A percentile compares a stretch with the other conserved stretches of the same genome.
Conservation (phyloP, 2,113 vertebrate species). For the Gasterosteus aculeatus region DNA sequence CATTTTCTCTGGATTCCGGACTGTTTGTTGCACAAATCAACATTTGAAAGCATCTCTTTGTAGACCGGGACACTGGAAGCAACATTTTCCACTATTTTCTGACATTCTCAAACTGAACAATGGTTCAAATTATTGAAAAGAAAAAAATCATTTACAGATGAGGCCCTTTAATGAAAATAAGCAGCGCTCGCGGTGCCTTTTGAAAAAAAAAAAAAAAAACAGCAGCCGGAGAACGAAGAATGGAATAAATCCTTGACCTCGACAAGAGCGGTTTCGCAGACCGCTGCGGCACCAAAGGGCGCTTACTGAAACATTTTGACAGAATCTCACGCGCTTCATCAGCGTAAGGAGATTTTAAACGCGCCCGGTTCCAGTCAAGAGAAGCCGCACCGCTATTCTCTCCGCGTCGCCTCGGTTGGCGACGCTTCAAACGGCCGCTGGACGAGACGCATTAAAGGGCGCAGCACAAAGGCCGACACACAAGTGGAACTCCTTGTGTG, state of each 20-base stretch:
- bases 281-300: too few species aligned
- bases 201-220: too few species aligned
- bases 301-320: not conserved
- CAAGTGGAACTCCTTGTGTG: conserved; percentile 30
- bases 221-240: not conserved
- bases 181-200: not conserved
- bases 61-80: not conserved
- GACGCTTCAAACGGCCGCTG: too few species aligned
- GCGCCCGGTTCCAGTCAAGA: too few species aligned
- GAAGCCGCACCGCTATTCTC: too few species aligned
- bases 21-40: not conserved
- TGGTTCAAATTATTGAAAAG: not conserved
- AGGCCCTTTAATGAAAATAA: not conserved
- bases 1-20: not conserved
- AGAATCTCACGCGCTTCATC: not conserved
- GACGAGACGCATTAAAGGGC: not conserved
- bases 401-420: too few species aligned
- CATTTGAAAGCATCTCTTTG: not conserved
- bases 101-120: not conserved
- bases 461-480: not conserved
- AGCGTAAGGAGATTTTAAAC: too few species aligned
- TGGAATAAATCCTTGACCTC: not conserved
- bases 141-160: not conserved
- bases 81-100: not conserved
- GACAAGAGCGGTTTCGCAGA: too few species aligned